A percentile compares a stretch with the other conserved stretches of the same genome.
phyloP scores from a whole-genome alignment of 2,888 invertebrate species.

The Xestia c-nigrum region DNA sequence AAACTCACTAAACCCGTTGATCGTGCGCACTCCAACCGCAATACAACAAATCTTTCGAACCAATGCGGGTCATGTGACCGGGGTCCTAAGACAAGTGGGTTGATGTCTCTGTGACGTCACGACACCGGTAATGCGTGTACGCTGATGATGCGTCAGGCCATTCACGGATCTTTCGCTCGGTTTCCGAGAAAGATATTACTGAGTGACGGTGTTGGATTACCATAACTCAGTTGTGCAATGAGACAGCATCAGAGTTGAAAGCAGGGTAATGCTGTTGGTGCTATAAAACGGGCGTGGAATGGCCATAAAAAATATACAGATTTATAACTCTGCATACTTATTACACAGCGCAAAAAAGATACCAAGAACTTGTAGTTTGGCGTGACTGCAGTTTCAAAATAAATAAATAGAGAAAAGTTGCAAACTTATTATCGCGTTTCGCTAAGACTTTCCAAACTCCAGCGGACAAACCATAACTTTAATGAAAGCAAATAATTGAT shows the following conservation, averaged over 20 bases:
- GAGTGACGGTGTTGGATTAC: slow-evolving; percentile 52
- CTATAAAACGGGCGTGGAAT: slow-evolving; percentile 1
- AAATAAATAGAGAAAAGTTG: slow-evolving; percentile 24
- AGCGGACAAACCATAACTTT: slow-evolving; percentile 41
- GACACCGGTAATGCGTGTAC: slow-evolving; percentile 65
- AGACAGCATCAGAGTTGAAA: slow-evolving; percentile 27
- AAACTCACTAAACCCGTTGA: slow-evolving; percentile 10
- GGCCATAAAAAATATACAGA: slow-evolving; percentile 14
- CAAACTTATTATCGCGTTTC: slow-evolving; percentile 41
- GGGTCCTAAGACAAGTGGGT: slow-evolving; percentile 43
- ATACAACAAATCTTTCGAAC: slow-evolving; percentile 15
- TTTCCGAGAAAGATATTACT: slow-evolving; percentile 65
- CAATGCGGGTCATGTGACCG: slow-evolving; percentile 18
- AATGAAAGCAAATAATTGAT: slow-evolving; percentile 27
- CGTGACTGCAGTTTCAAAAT: slow-evolving; percentile 19
- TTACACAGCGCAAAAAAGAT: slow-evolving; percentile 3
- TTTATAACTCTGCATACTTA: slow-evolving; percentile 1
- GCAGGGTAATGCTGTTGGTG: slow-evolving; percentile 40
- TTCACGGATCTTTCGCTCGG: slow-evolving; percentile 66
- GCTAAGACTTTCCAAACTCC: slow-evolving; percentile 30
- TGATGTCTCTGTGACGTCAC: slow-evolving; percentile 67
- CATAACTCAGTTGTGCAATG: slow-evolving; percentile 47
- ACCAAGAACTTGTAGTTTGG: not conserved
- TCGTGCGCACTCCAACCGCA: slow-evolving; percentile 5
- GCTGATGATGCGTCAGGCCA: slow-evolving; percentile 67